A percentile compares a stretch with the other conserved stretches of the same genome.
These are phyloP conservation scores for mouse (Mus musculus) DNA, from an alignment of 2,113 vertebrate species.

Conservation along the genomic window GRCm39 chr15:103750001-103750500, in stretches of 20 bases:
- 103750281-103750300: background rate
- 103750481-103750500: conserved; percentile 95
- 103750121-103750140: background rate
- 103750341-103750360: conserved; percentile 74
- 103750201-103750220: background rate
- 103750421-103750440: conserved; percentile 88
- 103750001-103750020: no score
- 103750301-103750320: background rate
- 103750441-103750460: conserved; percentile 87
- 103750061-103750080: no score
- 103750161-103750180: background rate
- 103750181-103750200: no score
- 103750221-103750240: background rate
- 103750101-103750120: background rate
- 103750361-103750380: conserved; percentile 94
- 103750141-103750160: background rate
- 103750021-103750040: no score
- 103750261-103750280: background rate
- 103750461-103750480: conserved; percentile 94
- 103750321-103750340: background rate
- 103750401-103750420: conserved; percentile 88
- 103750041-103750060: background rate
- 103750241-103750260: background rate
- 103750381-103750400: conserved; percentile 86
- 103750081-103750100: background rate